phyloP scores from a whole-genome alignment of 2,888 invertebrate genomes.

The Chymomyza procnemis region DNA sequence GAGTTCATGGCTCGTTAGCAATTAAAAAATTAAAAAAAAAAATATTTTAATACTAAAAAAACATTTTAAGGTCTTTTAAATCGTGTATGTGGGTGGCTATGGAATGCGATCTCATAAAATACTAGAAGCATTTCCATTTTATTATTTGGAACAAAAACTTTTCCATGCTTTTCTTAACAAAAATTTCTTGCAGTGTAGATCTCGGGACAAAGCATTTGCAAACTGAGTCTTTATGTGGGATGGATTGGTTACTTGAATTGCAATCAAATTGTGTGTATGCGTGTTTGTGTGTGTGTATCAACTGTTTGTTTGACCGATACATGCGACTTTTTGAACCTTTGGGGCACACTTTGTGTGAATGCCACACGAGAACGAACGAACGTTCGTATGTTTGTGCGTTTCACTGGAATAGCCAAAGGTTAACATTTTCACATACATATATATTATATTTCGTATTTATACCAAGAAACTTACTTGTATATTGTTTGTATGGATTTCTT shows the following conservation, averaged over 20 bases:
- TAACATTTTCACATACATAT: neutral
- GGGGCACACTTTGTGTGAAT: neutral
- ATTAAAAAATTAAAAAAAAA: no score
- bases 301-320: neutral
- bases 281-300: constrained; percentile 2
- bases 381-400: constrained; percentile 17
- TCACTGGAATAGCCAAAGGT: neutral
- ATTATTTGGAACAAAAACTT: no score
- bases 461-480: neutral
- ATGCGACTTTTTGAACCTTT: constrained; percentile 1
- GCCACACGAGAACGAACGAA: neutral
- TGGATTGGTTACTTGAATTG: constrained; percentile 19
- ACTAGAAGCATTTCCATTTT: no score
- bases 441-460: constrained; percentile 28
- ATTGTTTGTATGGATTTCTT: constrained; percentile 35
- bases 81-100: no score
- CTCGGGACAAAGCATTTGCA: neutral
- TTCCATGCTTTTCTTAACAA: neutral
- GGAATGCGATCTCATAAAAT: no score
- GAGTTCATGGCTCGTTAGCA: no score
- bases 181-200: neutral
- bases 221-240: constrained; percentile 25
- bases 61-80: no score
- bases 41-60: no score
- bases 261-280: neutral